Base-by-base conservation (phyloP, 2,797 vertebrate species). In the Chrysocyon brachyurus region DNA sequence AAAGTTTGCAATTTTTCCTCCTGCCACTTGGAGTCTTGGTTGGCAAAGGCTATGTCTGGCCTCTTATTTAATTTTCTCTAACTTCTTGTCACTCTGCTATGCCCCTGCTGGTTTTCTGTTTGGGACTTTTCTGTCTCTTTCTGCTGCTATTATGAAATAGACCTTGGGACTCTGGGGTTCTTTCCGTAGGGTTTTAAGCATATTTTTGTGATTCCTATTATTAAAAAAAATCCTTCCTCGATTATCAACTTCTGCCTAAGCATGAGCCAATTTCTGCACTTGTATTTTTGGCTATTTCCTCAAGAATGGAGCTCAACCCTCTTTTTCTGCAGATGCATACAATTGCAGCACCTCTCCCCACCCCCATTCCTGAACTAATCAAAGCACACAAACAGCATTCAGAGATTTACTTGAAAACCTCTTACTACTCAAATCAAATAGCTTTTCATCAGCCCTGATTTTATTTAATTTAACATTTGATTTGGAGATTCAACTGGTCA, bases 51-150 rank as follows among this genome's bases (percentile, higher is more conserved):
- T 75, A 33, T 59, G 61, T 70, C 56, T 92, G 57, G 91, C 16
- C 40, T 96, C 77, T 92, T 96, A 75, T 64, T 97, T 97, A 95
- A 97, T 95, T 97, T 97, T 52, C 92, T 93, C 87, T 83, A 81
- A 85, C 81, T 97, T 96, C 82, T 79, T 93, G 92, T 96, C 86
- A 78, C 92, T 97, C 5, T 3, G 36, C n/a, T 87, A 63, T n/a
- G 52, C 36, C 83, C 86, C 86, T 81, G 73, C 22, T 87, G 68
- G 54, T 94, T 97, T 97, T 96, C 90, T 94, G 73, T 92, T 84
- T 95, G 86, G 90, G 68, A 59, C 64, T 89, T 97, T 97, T 92
- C 77, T 68, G 77, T 92, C 78, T 96, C 63, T 97, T 92, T 96
- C 95, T 95, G 49, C 86, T 95, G 52, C 86, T 95, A 54, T 95